A percentile compares a stretch with the other conserved stretches of the same genome.
Evolutionary conservation across 1,140 invertebrate genomes (phyloP).

Genomic region (Bombus picipes): DNA sequence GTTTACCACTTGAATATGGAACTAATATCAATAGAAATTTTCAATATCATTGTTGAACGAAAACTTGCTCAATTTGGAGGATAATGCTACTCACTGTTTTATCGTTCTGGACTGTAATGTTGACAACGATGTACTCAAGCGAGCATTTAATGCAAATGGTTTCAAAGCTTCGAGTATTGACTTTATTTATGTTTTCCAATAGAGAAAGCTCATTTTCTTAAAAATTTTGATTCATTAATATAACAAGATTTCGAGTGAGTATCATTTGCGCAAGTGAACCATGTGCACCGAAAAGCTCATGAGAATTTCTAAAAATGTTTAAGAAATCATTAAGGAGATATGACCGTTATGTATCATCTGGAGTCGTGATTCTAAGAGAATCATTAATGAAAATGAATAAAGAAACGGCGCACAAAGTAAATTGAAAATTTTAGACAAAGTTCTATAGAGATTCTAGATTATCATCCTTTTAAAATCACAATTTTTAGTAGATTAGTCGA

Average conservation of each 20-base stretch:
- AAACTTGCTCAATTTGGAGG: slow-evolving; percentile 23
- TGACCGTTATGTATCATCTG: neutral
- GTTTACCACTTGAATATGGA: neutral
- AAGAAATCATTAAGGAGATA: neutral
- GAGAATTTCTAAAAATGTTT: neutral
- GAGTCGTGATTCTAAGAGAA: neutral
- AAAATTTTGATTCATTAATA: neutral
- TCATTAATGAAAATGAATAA: slow-evolving; percentile 29
- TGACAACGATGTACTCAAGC: neutral
- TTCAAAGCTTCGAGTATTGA: neutral
- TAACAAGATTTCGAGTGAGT: slow-evolving; percentile 35
- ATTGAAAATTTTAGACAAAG: slow-evolving; percentile 44
- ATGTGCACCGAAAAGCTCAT: slow-evolving; percentile 18
- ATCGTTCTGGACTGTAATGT: neutral
- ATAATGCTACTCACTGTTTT: neutral
- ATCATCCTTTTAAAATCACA: slow-evolving; percentile 37
- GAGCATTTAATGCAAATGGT: neutral
- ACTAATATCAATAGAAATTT: neutral
- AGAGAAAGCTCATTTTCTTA: neutral
- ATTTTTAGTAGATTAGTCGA: slow-evolving; percentile 52
- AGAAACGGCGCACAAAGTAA: slow-evolving; percentile 64
- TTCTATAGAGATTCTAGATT: slow-evolving; percentile 41
- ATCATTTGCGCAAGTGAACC: slow-evolving; percentile 39
- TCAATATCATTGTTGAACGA: slow-evolving; percentile 14
- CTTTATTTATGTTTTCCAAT: neutral